Evolutionary conservation across 92 coral and sea anemone genomes (phyloP).

Genomic region (Umimayanthus chanpuru): DNA sequence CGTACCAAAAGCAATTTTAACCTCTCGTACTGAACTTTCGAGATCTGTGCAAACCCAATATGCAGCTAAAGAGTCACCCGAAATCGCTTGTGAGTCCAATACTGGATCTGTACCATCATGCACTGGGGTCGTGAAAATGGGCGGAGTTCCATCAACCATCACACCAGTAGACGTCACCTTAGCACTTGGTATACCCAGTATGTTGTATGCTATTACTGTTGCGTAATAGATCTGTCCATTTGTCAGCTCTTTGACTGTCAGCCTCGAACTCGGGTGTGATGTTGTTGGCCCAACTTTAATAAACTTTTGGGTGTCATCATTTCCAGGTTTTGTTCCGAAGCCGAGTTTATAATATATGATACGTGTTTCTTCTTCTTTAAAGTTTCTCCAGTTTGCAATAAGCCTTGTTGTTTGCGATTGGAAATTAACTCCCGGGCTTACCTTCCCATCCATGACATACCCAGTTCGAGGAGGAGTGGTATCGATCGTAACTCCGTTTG

Average conservation of each 20-base stretch:
- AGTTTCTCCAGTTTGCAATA: conserved; percentile 84
- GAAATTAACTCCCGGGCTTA: conserved; percentile 51
- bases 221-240: conserved; percentile 86
- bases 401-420: conserved; percentile 85
- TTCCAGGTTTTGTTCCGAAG: conserved; percentile 79
- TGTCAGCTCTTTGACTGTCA: conserved; percentile 68
- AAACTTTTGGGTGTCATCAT: conserved; percentile 76
- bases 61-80: conserved; percentile 51
- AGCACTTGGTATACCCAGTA: conserved; percentile 80
- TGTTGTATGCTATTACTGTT: conserved; percentile 79
- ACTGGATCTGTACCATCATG: conserved; percentile 69
- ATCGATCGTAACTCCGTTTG: conserved; percentile 82
- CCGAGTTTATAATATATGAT: conserved; percentile 81
- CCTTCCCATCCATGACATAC: conserved; percentile 74
- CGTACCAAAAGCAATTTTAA: conserved; percentile 83
- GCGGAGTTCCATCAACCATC: conserved; percentile 84
- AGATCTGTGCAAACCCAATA: conserved; percentile 82
- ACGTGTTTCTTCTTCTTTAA: conserved; percentile 79
- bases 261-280: conserved; percentile 77
- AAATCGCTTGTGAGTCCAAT: conserved; percentile 53
- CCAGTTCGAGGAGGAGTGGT: conserved; percentile 82
- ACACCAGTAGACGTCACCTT: conserved; percentile 84
- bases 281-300: conserved; percentile 81
- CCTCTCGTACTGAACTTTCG: conserved; percentile 68
- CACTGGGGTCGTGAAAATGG: conserved; percentile 64